These are phyloP conservation scores for Condylura cristata DNA, from an alignment of 2,113 vertebrate genomes.

Conservation along the genomic window DNA sequence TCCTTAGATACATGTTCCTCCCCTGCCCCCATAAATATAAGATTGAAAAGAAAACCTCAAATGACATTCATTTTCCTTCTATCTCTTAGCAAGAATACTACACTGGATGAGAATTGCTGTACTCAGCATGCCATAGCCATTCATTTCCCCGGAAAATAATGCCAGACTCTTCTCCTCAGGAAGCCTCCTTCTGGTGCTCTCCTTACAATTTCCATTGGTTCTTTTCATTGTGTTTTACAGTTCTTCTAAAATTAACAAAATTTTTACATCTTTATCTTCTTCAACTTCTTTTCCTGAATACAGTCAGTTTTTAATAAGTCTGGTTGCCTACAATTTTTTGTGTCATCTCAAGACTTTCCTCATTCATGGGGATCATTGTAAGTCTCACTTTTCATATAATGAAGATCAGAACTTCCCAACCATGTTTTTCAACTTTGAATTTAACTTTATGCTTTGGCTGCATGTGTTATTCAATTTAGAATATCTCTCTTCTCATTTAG, in stretches of 20 bases:
- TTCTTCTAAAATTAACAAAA: not conserved
- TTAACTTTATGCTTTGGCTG: not conserved
- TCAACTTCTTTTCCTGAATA: not conserved
- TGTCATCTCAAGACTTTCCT: not conserved
- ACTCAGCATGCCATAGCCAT: too few relatives aligned
- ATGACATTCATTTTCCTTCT: not conserved
- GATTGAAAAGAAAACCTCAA: not conserved
- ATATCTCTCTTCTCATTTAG: not conserved
- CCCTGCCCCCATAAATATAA: not conserved
- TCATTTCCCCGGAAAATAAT: not conserved
- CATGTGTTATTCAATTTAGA: not conserved
- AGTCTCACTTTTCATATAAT: not conserved
- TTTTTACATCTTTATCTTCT: not conserved
- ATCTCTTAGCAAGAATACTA: not conserved
- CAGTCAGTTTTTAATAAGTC: not conserved
- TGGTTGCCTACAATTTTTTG: not conserved
- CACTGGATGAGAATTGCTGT: fast-evolving
- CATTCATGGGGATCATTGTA: too few relatives aligned
- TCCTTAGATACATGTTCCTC: too few relatives aligned
- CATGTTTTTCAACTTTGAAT: not conserved
- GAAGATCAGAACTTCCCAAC: not conserved
- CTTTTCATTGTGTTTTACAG: too few relatives aligned
- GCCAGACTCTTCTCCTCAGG: too few relatives aligned
- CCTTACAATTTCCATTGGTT: not conserved
- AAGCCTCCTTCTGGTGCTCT: not conserved